Evolutionary conservation across 2,113 vertebrate genomes (phyloP).

Genomic region (Cardinalis cardinalis): DNA sequence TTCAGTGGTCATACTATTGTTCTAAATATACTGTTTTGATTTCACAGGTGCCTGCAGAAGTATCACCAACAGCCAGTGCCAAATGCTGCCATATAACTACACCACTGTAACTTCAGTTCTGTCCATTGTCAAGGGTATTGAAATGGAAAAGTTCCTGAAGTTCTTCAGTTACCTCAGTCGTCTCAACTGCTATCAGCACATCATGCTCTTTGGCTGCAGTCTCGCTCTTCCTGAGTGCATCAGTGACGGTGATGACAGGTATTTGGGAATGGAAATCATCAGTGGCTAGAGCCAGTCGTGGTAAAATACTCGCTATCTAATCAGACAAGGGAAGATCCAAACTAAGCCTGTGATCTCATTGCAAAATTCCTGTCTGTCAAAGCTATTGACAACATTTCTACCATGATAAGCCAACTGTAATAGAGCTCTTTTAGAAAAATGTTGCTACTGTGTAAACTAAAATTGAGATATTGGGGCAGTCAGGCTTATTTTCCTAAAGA

Average conservation of each 20-base stretch:
- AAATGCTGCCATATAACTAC: conserved; percentile 90
- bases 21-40: conserved; percentile 51
- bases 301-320: conserved; percentile 21
- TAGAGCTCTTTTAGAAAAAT: neutral
- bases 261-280: conserved; percentile 59
- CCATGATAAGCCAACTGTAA: neutral
- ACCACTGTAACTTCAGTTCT: conserved; percentile 74
- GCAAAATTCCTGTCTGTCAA: neutral
- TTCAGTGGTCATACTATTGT: neutral
- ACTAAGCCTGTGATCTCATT: neutral
- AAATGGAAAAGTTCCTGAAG: conserved; percentile 93
- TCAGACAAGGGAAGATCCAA: neutral
- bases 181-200: conserved; percentile 91
- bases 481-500: neutral
- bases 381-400: neutral
- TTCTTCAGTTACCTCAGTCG: conserved; percentile 93
- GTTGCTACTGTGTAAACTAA: neutral
- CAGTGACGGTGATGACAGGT: conserved; percentile 75
- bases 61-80: conserved; percentile 84
- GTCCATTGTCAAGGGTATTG: conserved; percentile 81
- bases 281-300: conserved; percentile 17
- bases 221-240: conserved; percentile 90
- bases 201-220: conserved; percentile 95
- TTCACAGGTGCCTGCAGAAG: conserved; percentile 80
- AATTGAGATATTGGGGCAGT: neutral